Conservation (phyloP, 2,797 vertebrate species). For the Todus mexicanus region DNA sequence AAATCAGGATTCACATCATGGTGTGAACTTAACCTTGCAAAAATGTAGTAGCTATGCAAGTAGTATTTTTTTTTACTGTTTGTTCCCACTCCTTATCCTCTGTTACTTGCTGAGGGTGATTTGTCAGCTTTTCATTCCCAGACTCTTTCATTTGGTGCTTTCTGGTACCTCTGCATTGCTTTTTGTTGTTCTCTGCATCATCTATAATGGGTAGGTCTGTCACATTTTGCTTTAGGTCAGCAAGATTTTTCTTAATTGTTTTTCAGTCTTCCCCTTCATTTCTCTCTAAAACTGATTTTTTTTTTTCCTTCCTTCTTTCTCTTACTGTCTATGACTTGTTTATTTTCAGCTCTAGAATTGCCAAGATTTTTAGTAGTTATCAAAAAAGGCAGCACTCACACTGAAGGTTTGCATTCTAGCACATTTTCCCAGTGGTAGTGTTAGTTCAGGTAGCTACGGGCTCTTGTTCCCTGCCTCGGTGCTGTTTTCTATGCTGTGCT, state of each 20-base stretch:
- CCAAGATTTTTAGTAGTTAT: background rate
- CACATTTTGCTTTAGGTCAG: background rate
- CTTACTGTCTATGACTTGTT: background rate
- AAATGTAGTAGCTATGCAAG: background rate
- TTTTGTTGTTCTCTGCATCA: background rate
- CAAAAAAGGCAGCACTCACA: background rate
- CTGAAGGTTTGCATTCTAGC: background rate
- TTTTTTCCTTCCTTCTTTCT: background rate
- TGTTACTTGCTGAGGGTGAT: background rate
- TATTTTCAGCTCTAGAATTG: background rate
- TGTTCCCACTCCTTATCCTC: background rate
- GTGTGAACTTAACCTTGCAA: background rate
- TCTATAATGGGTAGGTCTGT: background rate
- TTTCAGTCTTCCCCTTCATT: background rate
- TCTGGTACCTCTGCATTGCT: background rate
- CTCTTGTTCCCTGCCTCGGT: background rate
- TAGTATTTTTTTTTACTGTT: background rate
- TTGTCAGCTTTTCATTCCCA: background rate
- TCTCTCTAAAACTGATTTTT: background rate
- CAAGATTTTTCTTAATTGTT: background rate
- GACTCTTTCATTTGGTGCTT: background rate
- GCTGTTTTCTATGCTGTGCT: rapidly evolving
- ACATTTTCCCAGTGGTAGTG: background rate
- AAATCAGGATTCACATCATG: background rate
- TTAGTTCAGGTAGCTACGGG: background rate